phyloP scores from a whole-genome alignment of 1,140 invertebrate genomes.

The Bombus pyrosoma region DNA sequence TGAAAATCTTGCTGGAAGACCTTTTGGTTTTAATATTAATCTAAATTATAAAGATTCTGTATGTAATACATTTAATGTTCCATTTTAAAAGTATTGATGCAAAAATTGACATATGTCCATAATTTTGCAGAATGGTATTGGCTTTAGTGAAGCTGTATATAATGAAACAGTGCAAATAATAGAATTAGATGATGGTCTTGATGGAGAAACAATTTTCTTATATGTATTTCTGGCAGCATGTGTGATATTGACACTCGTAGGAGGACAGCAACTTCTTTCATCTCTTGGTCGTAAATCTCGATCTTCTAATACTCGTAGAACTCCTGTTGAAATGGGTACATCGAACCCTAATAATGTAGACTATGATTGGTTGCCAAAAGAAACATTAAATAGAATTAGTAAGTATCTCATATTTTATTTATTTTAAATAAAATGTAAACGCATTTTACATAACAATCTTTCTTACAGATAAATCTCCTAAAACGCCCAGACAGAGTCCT shows the following conservation, averaged over 20 bases:
- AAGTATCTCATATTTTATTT: conserved; percentile 80
- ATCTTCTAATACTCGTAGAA: conserved; percentile 84
- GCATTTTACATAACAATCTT: conserved; percentile 4
- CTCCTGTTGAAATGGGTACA: conserved; percentile 89
- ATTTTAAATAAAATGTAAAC: not conserved
- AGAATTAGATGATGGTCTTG: conserved; percentile 97
- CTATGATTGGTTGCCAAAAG: conserved; percentile 98
- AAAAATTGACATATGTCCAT: conserved; percentile 30
- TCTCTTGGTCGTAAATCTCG: conserved; percentile 87
- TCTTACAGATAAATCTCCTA: conserved; percentile 83
- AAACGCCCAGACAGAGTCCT: conserved; percentile 86
- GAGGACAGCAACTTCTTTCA: conserved; percentile 94
- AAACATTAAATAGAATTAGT: conserved; percentile 92
- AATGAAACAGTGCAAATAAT: conserved; percentile 99
- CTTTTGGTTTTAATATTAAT: conserved; percentile 97
- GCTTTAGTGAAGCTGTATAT: conserved; percentile 95
- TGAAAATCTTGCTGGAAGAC: conserved; percentile 96
- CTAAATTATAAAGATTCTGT: conserved; percentile 95
- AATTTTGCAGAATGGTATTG: conserved; percentile 85
- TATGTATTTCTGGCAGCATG: conserved; percentile 97
- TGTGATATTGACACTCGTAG: conserved; percentile 92
- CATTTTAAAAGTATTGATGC: not conserved
- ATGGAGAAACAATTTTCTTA: conserved; percentile 99
- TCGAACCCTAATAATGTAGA: conserved; percentile 96
- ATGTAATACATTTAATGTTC: conserved; percentile 69